Base-by-base conservation (phyloP, 2,797 vertebrate species). In the Cyclura pinguis region DNA sequence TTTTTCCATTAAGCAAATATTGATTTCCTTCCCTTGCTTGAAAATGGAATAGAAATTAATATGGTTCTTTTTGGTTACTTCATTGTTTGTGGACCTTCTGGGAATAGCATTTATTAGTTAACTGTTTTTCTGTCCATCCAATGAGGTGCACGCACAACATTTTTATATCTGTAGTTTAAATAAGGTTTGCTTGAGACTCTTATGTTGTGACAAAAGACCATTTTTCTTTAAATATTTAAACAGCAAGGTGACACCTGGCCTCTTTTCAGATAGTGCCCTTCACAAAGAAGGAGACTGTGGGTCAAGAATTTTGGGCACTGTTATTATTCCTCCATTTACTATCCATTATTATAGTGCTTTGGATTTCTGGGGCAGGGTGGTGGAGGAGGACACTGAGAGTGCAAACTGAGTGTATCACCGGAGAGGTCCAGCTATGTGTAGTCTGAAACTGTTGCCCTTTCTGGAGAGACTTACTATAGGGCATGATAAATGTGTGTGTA, bases 1-100 rank as follows among this genome's bases (percentile, higher is more conserved):
- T 96, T 59, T 96, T 96, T 93, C 94, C 95, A 96, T 96, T 96
- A 96, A 95, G 93, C 62, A 93, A 95, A 96, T 96, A 97, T 96
- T 93, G 96, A 96, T 96, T 96, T 96, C 90, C 24, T 91, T 91
- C 86, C 47, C 29, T 62, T 93, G 85, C 87, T 93, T 93, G 92
- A 93, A 93, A 95, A 91, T 82, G 87, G 91, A 92, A 92, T 93
- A 89, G 92, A 95, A 94, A 95, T 95, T 95, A 94, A 94, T 89
- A 73, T 81, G 80, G 52, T 69, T 93, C 42, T 85, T 94, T 93
- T 91, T 91, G 87, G 91, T 93, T 94, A 83, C 82, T 95, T 94
- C 84, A 91, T 90, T 95, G 77, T 95, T 93, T 93, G 88, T 92
- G 92, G 89, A 77, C 74, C 90, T 88, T 35, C 86, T 86, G 94